phyloP scores from a whole-genome alignment of 2,888 invertebrate species.

The Yponomeuta plumbellus region DNA sequence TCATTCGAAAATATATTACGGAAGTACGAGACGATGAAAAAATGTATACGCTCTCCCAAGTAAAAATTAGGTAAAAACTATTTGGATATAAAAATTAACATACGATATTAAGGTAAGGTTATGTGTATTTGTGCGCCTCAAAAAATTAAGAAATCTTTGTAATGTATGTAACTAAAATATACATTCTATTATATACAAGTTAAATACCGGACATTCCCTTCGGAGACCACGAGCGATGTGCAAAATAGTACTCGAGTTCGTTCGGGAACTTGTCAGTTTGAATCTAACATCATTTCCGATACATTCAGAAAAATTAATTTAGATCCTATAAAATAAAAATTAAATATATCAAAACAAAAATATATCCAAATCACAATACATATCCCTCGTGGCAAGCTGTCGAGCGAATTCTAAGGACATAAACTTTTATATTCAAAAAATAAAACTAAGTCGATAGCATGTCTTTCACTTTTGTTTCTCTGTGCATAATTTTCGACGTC shows the following conservation, averaged over 20 bases:
- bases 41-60: conserved; percentile 75
- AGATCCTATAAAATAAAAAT: conserved; percentile 12
- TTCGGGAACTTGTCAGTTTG: neutral
- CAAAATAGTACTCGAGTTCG: conserved; percentile 43
- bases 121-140: conserved; percentile 73
- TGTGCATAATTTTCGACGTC: conserved; percentile 65
- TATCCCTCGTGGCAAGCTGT: conserved; percentile 66
- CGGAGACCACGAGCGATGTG: conserved; percentile 61
- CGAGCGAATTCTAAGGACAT: conserved; percentile 52
- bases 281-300: neutral
- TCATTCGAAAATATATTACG: conserved; percentile 68
- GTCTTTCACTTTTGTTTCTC: conserved; percentile 55
- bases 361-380: conserved; percentile 55
- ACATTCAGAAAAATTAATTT: conserved; percentile 3
- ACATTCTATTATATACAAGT: conserved; percentile 75
- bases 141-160: conserved; percentile 72
- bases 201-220: conserved; percentile 70
- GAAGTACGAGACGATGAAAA: conserved; percentile 61
- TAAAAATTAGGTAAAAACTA: conserved; percentile 70
- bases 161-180: conserved; percentile 74
- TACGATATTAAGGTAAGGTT: conserved; percentile 68
- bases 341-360: conserved; percentile 32
- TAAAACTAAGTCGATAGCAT: conserved; percentile 72
- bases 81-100: conserved; percentile 71
- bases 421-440: conserved; percentile 74